Conservation (phyloP, 2,888 invertebrate species). For the Drosophila greeni region DNA sequence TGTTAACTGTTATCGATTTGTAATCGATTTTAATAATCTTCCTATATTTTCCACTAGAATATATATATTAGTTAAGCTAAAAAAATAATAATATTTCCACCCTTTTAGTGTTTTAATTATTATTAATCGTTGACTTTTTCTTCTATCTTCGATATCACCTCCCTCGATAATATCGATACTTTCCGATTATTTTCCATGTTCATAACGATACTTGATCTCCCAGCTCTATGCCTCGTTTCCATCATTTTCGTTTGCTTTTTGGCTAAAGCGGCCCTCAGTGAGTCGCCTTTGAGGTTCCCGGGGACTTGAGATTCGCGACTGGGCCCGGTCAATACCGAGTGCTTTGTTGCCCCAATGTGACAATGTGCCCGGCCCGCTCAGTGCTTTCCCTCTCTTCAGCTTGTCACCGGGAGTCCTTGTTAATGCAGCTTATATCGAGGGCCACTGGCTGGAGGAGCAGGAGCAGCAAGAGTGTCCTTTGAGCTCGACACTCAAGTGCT, state of each 20-base stretch:
- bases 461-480: conserved; percentile 29
- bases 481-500: conserved; percentile 24
- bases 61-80: background rate
- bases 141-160: background rate
- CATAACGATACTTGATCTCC: background rate
- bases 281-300: conserved; percentile 2
- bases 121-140: too few relatives aligned
- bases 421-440: conserved; percentile 28
- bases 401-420: conserved; percentile 9
- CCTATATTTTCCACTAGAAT: background rate
- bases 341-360: conserved; percentile 11
- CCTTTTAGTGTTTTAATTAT: too few relatives aligned
- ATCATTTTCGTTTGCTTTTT: conserved; percentile 16
- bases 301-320: conserved; percentile 13
- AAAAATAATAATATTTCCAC: background rate
- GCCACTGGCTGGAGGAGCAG: background rate
- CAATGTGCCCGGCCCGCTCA: conserved; percentile 13
- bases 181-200: background rate
- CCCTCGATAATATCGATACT: too few relatives aligned
- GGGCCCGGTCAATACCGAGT: conserved; percentile 46
- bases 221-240: background rate
- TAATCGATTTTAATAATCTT: background rate
- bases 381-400: background rate
- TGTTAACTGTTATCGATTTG: too few relatives aligned
- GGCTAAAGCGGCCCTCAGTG: conserved; percentile 38